phyloP scores from a whole-genome alignment of 2,113 vertebrate species.

The Sorex araneus region DNA sequence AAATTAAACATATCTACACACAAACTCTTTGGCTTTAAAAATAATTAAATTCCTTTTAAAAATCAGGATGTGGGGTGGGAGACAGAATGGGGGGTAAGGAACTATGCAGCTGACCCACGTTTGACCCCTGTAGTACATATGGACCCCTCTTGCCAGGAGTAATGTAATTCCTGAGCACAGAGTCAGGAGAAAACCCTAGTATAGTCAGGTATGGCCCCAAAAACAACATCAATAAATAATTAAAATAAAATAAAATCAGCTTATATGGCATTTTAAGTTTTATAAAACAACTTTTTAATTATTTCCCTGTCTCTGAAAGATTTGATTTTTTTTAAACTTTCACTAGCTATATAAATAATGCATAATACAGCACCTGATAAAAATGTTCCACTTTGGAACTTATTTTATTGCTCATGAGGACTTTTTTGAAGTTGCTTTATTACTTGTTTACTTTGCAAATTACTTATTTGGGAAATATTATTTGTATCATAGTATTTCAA shows the following conservation, averaged over 20 bases:
- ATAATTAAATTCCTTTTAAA: no score
- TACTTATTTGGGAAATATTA: not conserved
- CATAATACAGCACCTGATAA: fast-evolving
- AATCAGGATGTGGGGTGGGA: no score
- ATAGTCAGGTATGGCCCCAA: no score
- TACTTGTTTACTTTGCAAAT: not conserved
- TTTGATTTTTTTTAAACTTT: not conserved
- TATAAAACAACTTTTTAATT: not conserved
- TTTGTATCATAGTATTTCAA: not conserved
- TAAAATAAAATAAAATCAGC: no score
- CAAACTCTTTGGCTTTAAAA: no score
- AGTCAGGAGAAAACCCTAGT: no score
- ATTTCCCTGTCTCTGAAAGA: not conserved
- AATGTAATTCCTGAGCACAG: no score
- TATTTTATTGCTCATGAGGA: fast-evolving
- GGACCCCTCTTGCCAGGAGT: no score
- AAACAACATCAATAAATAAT: no score
- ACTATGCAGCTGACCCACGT: no score
- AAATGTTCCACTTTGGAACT: fast-evolving
- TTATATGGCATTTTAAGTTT: not conserved
- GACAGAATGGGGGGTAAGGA: no score
- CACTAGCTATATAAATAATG: not conserved
- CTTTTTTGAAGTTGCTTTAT: not conserved
- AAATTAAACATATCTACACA: not conserved
- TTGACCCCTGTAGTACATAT: no score